Evolutionary conservation across 1,140 invertebrate genomes (phyloP), one percentile per base, ranked within the genome.

Genomic region (Drosophila busckii): DNA sequence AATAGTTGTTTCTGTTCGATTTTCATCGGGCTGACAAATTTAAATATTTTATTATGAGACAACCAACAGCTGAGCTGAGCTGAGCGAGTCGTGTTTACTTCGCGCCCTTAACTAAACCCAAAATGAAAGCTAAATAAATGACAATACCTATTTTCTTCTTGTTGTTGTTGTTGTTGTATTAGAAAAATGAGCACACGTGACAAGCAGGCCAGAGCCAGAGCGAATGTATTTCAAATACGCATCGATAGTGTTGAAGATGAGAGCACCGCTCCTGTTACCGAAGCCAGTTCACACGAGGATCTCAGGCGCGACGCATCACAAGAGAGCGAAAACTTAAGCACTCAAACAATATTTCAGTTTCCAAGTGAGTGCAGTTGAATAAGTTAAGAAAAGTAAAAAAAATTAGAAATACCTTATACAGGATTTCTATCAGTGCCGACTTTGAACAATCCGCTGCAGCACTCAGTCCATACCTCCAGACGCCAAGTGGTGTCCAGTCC

Each of bases 401-500:
- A n/a, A n/a, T n/a, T n/a, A n/a, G n/a, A n/a, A n/a, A n/a, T n/a
- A n/a, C n/a, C n/a, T n/a, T n/a, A n/a, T 22, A 3, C 13, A 85
- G 84, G 84, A 69, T 86, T 86, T 31, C 65, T 86, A 9, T 86
- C 84, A 13, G 84, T 86, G 48, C 84, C 84, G 28, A 64, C 80
- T 4, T 17, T 86, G 8, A 70, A 75, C 4, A 84, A 73, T 15
- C 17, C 60, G 2, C 70, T 61, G 0, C 45, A 59, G 23, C 65
- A 49, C 10, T 48, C 58, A 2, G 35, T 41, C 1, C 56, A 55
- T 16, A 8, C 60, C 8, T 9, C 25, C 3, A 59, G 63, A 1
- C 62, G 84, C 6, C 50, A 86, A 34, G 76, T 86, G 15, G 70
- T 71, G 23, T 86, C 84, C 5, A 86, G 84, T 64, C 84, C 84